phyloP scores from a whole-genome alignment of 2,113 vertebrate species.

The Paracanthobrama guichenoti region DNA sequence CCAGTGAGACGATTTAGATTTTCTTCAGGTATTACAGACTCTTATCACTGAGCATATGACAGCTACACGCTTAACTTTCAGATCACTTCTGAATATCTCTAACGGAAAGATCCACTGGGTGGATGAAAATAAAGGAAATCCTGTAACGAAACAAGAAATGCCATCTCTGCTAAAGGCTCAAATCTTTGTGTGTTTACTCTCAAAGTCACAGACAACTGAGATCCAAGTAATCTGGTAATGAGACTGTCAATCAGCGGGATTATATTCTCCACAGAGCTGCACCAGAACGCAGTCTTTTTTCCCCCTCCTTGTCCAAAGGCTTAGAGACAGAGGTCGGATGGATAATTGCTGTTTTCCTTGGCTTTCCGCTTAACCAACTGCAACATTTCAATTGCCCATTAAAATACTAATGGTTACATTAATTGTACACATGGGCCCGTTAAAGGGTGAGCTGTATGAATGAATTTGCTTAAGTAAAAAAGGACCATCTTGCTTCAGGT shows the following conservation, averaged over 20 bases:
- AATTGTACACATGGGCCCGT: conserved; percentile 38
- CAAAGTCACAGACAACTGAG: conserved; percentile 38
- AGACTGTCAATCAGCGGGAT: conserved; percentile 41
- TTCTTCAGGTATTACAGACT: conserved; percentile 6
- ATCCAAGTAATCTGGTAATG: conserved; percentile 44
- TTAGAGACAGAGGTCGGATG: conserved; percentile 39
- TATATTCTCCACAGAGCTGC: conserved; percentile 13
- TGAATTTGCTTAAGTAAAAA: conserved; percentile 29
- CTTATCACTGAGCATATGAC: not conserved
- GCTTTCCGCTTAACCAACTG: conserved; percentile 49
- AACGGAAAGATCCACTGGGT: not conserved
- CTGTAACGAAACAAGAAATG: not conserved
- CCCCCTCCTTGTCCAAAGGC: conserved; percentile 4
- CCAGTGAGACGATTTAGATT: not conserved
- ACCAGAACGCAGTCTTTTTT: not conserved
- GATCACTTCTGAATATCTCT: not conserved
- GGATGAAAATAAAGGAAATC: conserved; percentile 9
- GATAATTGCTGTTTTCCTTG: conserved; percentile 51
- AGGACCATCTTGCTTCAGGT: not conserved
- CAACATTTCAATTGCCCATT: conserved; percentile 49
- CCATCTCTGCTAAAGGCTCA: conserved; percentile 14
- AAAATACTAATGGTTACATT: conserved; percentile 49
- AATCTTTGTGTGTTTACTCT: conserved; percentile 39
- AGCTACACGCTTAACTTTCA: conserved; percentile 5
- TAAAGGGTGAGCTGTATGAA: conserved; percentile 2